Evolutionary conservation across 1,140 invertebrate genomes (phyloP), one percentile per base, ranked within the genome.

Genomic region (Trypoxylus dichotomus): DNA sequence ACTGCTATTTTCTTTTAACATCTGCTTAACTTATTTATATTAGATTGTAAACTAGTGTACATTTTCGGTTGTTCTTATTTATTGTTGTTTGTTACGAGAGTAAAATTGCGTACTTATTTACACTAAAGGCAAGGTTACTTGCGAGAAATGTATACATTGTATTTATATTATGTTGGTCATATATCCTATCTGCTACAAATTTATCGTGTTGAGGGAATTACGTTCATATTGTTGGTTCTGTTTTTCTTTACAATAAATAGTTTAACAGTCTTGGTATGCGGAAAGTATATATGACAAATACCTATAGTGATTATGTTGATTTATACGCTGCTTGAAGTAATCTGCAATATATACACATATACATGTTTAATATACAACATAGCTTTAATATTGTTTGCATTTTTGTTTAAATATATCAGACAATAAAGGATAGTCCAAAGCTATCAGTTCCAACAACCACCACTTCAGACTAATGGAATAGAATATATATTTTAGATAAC

Each of bases 381-480:
- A 68, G 60, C 60, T 68, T 68, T 68, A 68, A 68, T 68, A 15
- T 24, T 68, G 60, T 60, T 60, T 60, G 7, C 27, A 29, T 24
- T 27, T 27, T 68, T 68, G 15, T 68, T 68, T 3, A 68, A 27
- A 60, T 24, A n/a, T 60, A 19, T 60, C 21, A 8, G 60, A 68
- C 60, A 68, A 68, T 68, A 68, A 27, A 24, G 15, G 47, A 54
- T 54, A 54, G 47, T 54, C n/a, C 15, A n/a, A 54, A 54, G 19
- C 47, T 54, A 19, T 54, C 60, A 68, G 27, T 68, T 68, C 60
- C 27, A 68, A 68, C 60, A 25, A 24, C 21, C 21, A 68, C 11
- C 21, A 3, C 10, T 68, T 68, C 8, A 13, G 10, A 24, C 8
- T 24, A 68, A 21, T 27, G 60, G 15, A 68, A 68, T 68, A 68